Conservation (phyloP, 2,888 invertebrate genomes). For the Melieria crassipennis region DNA sequence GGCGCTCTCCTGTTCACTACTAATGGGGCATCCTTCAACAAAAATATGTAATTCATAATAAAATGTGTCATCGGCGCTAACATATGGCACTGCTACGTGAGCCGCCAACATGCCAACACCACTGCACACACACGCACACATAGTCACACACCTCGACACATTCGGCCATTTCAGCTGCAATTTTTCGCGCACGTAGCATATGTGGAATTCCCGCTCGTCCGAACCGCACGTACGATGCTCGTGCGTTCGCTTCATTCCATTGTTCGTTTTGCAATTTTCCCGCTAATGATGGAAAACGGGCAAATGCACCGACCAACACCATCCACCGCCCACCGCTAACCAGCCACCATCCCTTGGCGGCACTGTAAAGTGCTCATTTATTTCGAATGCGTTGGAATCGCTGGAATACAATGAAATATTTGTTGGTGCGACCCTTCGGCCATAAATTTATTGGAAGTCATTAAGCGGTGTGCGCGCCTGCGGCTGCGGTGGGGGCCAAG, state of each 20-base stretch:
- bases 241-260: neutral
- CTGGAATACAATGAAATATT: neutral
- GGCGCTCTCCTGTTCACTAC: too few species aligned
- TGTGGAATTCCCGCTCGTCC: neutral
- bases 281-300: neutral
- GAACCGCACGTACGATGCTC: neutral
- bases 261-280: neutral
- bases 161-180: neutral
- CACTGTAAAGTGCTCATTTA: neutral
- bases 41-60: too few species aligned
- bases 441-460: constrained; percentile 5
- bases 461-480: neutral
- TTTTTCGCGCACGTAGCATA: neutral
- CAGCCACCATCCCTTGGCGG: neutral
- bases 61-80: neutral
- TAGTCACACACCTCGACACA: neutral
- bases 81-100: neutral
- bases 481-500: neutral
- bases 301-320: neutral
- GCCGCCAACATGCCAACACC: neutral
- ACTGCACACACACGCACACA: neutral
- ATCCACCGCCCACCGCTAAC: neutral
- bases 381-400: neutral
- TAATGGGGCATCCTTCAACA: too few species aligned
- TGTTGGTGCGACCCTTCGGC: neutral